Evolutionary conservation across 2,888 invertebrate genomes (phyloP).

Genomic region (Drosophila conformis): DNA sequence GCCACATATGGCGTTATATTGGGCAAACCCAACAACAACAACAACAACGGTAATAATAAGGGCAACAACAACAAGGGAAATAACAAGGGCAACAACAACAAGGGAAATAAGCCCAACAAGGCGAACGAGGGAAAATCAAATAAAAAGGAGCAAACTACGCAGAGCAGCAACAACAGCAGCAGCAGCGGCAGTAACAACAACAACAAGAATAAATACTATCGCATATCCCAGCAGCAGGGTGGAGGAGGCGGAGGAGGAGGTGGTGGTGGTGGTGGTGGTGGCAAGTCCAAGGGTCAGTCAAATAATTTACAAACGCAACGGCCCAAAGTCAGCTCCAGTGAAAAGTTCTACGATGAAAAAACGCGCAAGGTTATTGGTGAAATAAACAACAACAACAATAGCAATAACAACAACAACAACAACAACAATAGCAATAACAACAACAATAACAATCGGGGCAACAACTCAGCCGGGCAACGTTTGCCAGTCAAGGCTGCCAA

Average conservation of each 20-base stretch:
- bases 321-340: slow-evolving; percentile 67
- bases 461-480: slow-evolving; percentile 50
- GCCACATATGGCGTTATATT: slow-evolving; percentile 81
- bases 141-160: slow-evolving; percentile 62
- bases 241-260: slow-evolving; percentile 14
- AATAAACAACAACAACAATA: slow-evolving; percentile 43
- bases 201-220: slow-evolving; percentile 83
- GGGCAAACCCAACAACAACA: slow-evolving; percentile 67
- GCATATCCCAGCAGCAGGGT: slow-evolving; percentile 78
- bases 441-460: slow-evolving; percentile 23
- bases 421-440: slow-evolving; percentile 29
- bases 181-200: slow-evolving; percentile 44
- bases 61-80: slow-evolving; percentile 52
- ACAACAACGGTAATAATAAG: slow-evolving; percentile 43
- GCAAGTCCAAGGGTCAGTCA: slow-evolving; percentile 61
- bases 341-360: slow-evolving; percentile 73
- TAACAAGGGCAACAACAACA: slow-evolving; percentile 55
- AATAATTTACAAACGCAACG: slow-evolving; percentile 64
- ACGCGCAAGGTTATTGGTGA: slow-evolving; percentile 78
- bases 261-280: slow-evolving; percentile 26
- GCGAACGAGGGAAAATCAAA: slow-evolving; percentile 55
- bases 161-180: slow-evolving; percentile 57
- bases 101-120: slow-evolving; percentile 49
- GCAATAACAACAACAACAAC: slow-evolving; percentile 41
- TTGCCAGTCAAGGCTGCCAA: slow-evolving; percentile 83